Percentiles rank a stretch among this genome's conserved stretches.
phyloP scores from a whole-genome alignment of 1,140 invertebrate genomes.

The Palaemon carinicauda region DNA sequence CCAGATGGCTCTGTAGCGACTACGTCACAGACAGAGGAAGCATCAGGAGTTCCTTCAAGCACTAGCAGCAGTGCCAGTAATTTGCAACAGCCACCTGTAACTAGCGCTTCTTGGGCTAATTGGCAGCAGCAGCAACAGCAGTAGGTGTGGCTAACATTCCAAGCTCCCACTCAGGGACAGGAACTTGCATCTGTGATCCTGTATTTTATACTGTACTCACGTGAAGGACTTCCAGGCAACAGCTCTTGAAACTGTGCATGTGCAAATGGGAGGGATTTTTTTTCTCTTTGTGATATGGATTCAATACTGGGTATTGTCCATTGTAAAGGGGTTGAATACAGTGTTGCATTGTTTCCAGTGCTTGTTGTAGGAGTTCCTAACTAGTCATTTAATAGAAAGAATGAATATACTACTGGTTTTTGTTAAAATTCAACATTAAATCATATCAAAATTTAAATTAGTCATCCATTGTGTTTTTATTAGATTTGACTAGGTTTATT shows the following conservation, averaged over 20 bases:
- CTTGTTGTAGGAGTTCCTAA: conserved; percentile 40
- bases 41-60: neutral
- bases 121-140: conserved; percentile 54
- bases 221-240: conserved; percentile 33
- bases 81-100: conserved; percentile 5
- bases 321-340: neutral
- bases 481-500: conserved; percentile 48
- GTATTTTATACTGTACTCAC: conserved; percentile 41
- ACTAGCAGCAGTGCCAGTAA: conserved; percentile 25
- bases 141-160: conserved; percentile 55
- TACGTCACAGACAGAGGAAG: conserved; percentile 26
- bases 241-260: conserved; percentile 31
- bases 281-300: neutral
- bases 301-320: neutral
- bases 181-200: conserved; percentile 53
- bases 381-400: conserved; percentile 51
- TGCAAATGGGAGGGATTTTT: neutral
- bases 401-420: conserved; percentile 20
- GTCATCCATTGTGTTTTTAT: conserved; percentile 45
- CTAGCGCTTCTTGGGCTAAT: conserved; percentile 49
- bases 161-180: conserved; percentile 38
- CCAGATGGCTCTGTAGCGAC: conserved; percentile 27
- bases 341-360: conserved; percentile 49
- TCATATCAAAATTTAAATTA: conserved; percentile 1
- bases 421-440: conserved; percentile 1